Evolutionary conservation across 2,888 invertebrate species (phyloP), one percentile per base, ranked within the genome.

Genomic region (Melangyna quadrimaculata): DNA sequence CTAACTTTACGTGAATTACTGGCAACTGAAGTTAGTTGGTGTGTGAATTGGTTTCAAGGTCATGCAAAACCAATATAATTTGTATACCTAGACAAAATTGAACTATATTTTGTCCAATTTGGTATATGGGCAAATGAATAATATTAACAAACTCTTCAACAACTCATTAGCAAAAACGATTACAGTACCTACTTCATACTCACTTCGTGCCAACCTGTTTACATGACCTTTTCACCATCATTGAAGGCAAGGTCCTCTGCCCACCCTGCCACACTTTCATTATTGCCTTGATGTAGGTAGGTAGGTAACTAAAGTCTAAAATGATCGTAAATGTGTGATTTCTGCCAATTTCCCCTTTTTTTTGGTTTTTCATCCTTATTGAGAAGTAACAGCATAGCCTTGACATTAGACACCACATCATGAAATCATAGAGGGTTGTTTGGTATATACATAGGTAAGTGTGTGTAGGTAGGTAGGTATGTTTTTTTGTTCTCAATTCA

Each of bases 311-410:
- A 53, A 63, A 40, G 55, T 9, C 65, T 45, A 43, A 57, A 40
- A 75, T 57, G 59, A 48, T 67, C 35, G n/a, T 48, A 19, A 69
- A 75, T 59, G 27, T 48, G 67, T 35, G 37, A 6, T 19, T 48
- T 22, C 57, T 67, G 43, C 45, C 17, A n/a, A 51, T 24, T 14
- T 24, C 24, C 14, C 9, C 0, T 10, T 1, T 14, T 12, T 22
- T 7, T 10, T 22, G 24, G n/a, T n/a, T n/a, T n/a, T 53, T 5
- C 27, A 53, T 57, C 9, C 63, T 27, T 24, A 45, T 63, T 45
- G 27, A 19, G 9, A 45, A 32, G 63, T 35, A 9, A 45, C 45
- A 4, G 3, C 22, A 29, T 29, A 29, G 35, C 57, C 67, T 59
- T 59, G 69, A 59, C 53, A 73, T 53, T 40, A 22, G 27, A 73